These are phyloP conservation scores for Sternotherus odoratus DNA, from an alignment of 2,797 vertebrate species.

Conservation along the genomic window DNA sequence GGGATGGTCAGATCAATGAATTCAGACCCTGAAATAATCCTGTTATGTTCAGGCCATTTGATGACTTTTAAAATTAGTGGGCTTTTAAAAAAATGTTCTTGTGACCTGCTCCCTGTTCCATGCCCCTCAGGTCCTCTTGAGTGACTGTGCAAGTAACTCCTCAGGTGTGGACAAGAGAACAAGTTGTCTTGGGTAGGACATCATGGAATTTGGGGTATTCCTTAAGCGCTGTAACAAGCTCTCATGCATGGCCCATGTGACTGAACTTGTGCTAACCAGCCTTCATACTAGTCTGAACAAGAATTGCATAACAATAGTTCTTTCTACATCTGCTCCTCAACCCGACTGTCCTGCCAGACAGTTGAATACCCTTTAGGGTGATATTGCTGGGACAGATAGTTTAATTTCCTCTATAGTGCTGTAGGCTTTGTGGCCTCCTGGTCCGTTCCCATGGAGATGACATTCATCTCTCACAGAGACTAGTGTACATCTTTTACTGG, in stretches of 20 bases:
- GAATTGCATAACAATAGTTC: not conserved
- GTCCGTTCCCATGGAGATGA: not conserved
- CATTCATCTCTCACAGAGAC: not conserved
- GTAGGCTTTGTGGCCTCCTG: not conserved
- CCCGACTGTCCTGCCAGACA: not conserved
- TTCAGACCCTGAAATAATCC: not conserved
- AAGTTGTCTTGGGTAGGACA: not conserved
- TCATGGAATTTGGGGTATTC: not conserved
- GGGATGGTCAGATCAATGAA: not conserved
- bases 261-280: not conserved
- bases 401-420: not conserved
- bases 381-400: not conserved
- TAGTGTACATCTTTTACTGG: not conserved
- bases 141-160: not conserved
- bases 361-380: not conserved
- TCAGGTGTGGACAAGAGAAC: not conserved
- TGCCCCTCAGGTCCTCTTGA: not conserved
- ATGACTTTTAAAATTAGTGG: too few species aligned
- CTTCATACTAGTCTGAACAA: not conserved
- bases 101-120: not conserved
- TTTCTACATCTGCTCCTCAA: not conserved
- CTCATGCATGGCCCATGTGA: not conserved
- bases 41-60: too few species aligned
- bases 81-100: too few species aligned
- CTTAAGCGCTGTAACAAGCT: accelerated